phyloP scores from a whole-genome alignment of 2,888 invertebrate species.

The Reticulitermes lucifugus region DNA sequence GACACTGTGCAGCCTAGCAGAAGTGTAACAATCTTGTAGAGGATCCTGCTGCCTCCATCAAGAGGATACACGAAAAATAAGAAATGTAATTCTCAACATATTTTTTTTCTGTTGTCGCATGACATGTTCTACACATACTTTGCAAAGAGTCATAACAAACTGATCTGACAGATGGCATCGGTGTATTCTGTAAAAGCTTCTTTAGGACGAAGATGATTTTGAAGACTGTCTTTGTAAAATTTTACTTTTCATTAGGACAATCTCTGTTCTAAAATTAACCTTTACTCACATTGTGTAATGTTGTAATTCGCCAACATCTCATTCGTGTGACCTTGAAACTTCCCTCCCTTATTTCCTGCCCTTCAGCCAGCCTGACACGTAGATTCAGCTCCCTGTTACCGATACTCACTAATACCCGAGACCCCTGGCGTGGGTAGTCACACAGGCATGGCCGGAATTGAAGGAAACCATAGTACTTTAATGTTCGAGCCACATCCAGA shows the following conservation, averaged over 20 bases:
- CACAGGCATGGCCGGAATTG: constrained; percentile 80
- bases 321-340: constrained; percentile 95
- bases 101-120: background rate
- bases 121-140: no score
- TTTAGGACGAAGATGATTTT: background rate
- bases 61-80: no score
- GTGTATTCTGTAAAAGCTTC: no score
- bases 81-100: no score
- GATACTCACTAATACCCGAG: constrained; percentile 79
- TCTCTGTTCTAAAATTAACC: no score
- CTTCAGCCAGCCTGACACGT: constrained; percentile 67
- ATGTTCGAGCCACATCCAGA: constrained; percentile 82
- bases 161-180: no score
- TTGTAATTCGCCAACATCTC: constrained; percentile 97
- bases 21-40: no score
- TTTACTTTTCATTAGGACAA: constrained; percentile 24
- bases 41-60: no score
- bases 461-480: constrained; percentile 91
- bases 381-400: constrained; percentile 90
- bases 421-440: constrained; percentile 80
- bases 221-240: background rate
- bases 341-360: constrained; percentile 79
- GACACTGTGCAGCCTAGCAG: no score
- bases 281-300: constrained; percentile 76
- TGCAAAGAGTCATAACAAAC: background rate